A percentile compares a stretch with the other conserved stretches of the same genome.
These are phyloP conservation scores for Leptinotarsa tumamoca DNA, from an alignment of 2,888 invertebrate species.

Conservation along the genomic window DNA sequence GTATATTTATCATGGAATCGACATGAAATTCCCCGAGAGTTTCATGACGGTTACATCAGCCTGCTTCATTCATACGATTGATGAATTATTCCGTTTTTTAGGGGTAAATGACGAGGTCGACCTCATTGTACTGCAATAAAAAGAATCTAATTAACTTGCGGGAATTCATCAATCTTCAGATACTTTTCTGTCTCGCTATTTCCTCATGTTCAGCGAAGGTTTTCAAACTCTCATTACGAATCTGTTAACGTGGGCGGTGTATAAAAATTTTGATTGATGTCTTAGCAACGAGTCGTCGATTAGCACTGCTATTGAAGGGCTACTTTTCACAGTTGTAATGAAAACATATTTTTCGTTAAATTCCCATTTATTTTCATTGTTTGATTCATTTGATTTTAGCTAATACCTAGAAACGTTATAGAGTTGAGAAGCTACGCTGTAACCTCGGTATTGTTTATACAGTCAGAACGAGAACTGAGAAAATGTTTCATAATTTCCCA, in stretches of 20 bases:
- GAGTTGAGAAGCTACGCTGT: too few species aligned
- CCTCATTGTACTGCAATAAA: neutral
- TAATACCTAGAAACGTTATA: neutral
- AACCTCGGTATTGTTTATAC: too few species aligned
- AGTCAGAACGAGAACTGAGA: too few species aligned
- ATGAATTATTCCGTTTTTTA: neutral
- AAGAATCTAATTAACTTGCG: constrained; percentile 1
- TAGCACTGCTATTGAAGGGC: neutral
- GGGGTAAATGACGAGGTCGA: neutral
- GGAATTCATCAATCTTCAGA: constrained; percentile 12
- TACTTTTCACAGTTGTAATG: neutral
- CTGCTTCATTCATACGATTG: neutral
- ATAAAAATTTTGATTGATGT: constrained; percentile 9
- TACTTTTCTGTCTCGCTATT: neutral
- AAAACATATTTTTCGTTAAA: neutral
- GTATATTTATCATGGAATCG: neutral
- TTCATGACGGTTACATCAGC: neutral
- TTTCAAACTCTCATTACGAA: constrained; percentile 3
- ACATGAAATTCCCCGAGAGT: neutral
- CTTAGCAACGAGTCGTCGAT: neutral
- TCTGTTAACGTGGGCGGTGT: neutral
- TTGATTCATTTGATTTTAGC: neutral
- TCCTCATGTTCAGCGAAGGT: neutral
- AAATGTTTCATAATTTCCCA: too few species aligned
- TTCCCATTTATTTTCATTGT: neutral